Base-by-base conservation (phyloP, 2,888 invertebrate species). In the Andricus curvator region DNA sequence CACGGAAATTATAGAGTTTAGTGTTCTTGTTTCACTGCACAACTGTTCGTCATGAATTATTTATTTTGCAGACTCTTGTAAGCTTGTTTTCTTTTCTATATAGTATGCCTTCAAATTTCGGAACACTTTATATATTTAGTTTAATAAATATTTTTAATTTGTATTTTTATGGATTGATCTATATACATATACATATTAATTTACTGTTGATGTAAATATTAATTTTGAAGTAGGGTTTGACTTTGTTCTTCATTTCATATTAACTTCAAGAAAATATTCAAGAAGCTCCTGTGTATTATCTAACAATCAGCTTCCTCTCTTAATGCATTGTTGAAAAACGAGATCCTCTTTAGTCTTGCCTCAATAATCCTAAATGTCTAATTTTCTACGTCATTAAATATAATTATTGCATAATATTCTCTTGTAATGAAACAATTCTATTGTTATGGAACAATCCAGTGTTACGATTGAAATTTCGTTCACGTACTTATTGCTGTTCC, bases 381-480 rank as follows among this genome's bases (percentile, higher is more conserved):
- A 70, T 70, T 70, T 70, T 70, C 70, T 70, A 70, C 70, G 70
- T 51, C 70, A 70, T 70, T 70, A 70, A 51, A 70, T 48, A 70
- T 70, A 70, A 70, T 70, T 70, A 70, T 70, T 70, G 51, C 51
- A 48, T 51, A 70, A 70, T 51, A 6, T 29, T 51, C 51, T 70
- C 25, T 51, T 70, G 51, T 70, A 70, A 70, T 70, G 51, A 70
- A 70, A 70, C 70, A 70, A 70, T 70, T 70, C 70, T 70, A 70
- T 70, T 70, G 70, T 70, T 70, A 51, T 51, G 67, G 51, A 70
- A 70, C 70, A 70, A 70, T 51, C 33, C 70, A 70, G 70, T 70
- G 70, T 70, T 70, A 70, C 70, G 70, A 70, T 70, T 70, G 51
- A 70, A 70, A 70, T 70, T 70, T 70, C 20, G 48, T 51, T 70